Evolutionary conservation across 2,113 vertebrate genomes (phyloP).

Genomic region (Antechinus flavipes): DNA sequence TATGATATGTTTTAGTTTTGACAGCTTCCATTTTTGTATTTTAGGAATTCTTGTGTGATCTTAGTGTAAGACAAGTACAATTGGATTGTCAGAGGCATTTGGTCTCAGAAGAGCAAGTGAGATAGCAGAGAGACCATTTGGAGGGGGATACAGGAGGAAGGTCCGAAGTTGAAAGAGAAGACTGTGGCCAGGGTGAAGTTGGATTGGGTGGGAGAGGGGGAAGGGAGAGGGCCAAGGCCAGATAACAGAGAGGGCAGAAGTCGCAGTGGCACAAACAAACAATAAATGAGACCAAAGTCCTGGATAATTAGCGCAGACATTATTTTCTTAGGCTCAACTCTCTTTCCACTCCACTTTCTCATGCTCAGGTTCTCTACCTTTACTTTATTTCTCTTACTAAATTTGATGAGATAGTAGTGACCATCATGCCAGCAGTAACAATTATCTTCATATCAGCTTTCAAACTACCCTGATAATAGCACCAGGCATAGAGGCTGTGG

Average conservation of each 20-base stretch:
- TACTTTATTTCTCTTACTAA: too few species aligned
- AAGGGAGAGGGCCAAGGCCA: not conserved
- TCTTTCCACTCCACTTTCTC: not conserved
- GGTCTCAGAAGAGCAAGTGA: not conserved
- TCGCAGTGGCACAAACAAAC: not conserved
- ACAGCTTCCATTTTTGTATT: not conserved
- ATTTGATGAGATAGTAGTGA: too few species aligned
- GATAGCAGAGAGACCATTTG: not conserved
- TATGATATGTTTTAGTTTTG: not conserved
- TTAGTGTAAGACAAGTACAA: not conserved
- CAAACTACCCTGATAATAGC: accelerated
- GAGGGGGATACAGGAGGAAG: not conserved
- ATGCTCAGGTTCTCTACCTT: too few species aligned
- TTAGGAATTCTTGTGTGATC: not conserved
- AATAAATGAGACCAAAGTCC: conserved; percentile 48
- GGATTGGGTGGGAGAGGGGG: not conserved
- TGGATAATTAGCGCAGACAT: not conserved
- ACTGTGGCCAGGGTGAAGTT: not conserved
- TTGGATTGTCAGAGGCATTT: not conserved
- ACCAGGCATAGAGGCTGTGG: not conserved
- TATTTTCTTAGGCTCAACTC: not conserved
- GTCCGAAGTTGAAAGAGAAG: not conserved
- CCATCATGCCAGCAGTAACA: not conserved
- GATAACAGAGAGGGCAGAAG: not conserved
- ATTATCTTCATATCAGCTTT: not conserved